These are phyloP conservation scores for Eidolon helvum DNA, from an alignment of 2,113 vertebrate genomes.

Conservation along the genomic window DNA sequence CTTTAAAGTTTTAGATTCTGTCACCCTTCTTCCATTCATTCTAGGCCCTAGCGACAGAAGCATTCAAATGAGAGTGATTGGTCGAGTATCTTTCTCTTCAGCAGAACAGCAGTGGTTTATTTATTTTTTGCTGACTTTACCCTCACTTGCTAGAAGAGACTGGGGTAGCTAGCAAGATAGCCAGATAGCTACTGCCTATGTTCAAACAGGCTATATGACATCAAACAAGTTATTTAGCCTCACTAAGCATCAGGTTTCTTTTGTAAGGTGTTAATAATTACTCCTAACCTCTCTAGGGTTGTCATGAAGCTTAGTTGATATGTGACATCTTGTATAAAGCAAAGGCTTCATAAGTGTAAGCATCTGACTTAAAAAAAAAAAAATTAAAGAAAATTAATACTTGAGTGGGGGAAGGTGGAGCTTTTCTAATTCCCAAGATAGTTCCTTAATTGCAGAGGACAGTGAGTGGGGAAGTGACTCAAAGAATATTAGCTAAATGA, in stretches of 20 bases:
- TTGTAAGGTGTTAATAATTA: neutral
- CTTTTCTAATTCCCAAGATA: neutral
- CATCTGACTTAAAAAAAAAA: neutral
- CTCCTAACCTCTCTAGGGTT: neutral
- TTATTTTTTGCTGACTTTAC: neutral
- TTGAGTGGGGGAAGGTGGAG: neutral
- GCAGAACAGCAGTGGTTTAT: neutral
- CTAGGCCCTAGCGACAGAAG: neutral
- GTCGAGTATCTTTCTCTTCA: neutral
- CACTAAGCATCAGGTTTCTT: neutral
- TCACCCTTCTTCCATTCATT: neutral
- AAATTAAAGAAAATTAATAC: neutral
- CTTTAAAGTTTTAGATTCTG: neutral
- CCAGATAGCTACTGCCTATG: too few species aligned
- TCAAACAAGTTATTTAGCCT: neutral
- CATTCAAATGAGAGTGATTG: neutral
- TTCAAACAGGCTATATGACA: neutral
- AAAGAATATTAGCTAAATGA: neutral
- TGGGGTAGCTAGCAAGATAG: neutral
- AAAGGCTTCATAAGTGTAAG: neutral
- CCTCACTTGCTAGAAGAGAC: neutral
- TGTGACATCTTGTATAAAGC: neutral
- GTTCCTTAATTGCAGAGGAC: neutral
- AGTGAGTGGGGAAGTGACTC: neutral
- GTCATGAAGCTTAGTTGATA: neutral